Evolutionary conservation across 2,888 invertebrate genomes (phyloP), one percentile per base, ranked within the genome.

Genomic region (Andrena flavipes): DNA sequence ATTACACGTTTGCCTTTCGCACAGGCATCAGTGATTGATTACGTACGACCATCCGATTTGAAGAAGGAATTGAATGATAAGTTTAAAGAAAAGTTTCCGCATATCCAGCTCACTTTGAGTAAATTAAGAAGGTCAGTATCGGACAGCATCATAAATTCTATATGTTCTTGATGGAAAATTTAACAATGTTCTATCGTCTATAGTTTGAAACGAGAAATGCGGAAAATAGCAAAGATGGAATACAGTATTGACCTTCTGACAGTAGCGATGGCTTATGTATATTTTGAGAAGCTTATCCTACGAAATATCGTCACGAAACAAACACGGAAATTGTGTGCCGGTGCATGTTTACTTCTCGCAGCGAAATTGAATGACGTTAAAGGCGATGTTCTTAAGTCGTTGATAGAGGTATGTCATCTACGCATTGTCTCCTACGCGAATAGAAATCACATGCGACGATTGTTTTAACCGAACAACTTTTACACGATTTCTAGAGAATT

Each of bases 31-130:
- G 98, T 99, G 64, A 99, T 99, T 90, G 99, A 99, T 94, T 99
- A 99, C 93, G 99, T 99, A 5, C 97, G 98, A 87, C 99, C 99
- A 20, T 98, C 98, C 51, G 99, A 99, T 94, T 95, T 99, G 88
- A 99, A 99, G 94, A 98, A 98, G 93, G 99, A 99, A 94, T 95
- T 99, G 64, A 99, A 99, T 94, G 99, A 99, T 92, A 99, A 99
- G 94, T 99, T 99, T 92, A 96, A 96, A 88, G 98, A 98, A 90
- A 98, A 98, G 92, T 99, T 99, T 95, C 99, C 99, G 0, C 97
- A 98, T 90, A 97, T 99, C 85, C 98, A 99, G 93, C 95, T 99
- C 42, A 99, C 99, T 3, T 95, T 99, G 78, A 99, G 99, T 94
- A 99, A 99, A 95, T 95, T 99, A 74, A 96, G 99, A 94, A 99